These are phyloP conservation scores for Takifugu bimaculatus DNA, from an alignment of 2,113 vertebrate genomes.

Conservation along the genomic window DNA sequence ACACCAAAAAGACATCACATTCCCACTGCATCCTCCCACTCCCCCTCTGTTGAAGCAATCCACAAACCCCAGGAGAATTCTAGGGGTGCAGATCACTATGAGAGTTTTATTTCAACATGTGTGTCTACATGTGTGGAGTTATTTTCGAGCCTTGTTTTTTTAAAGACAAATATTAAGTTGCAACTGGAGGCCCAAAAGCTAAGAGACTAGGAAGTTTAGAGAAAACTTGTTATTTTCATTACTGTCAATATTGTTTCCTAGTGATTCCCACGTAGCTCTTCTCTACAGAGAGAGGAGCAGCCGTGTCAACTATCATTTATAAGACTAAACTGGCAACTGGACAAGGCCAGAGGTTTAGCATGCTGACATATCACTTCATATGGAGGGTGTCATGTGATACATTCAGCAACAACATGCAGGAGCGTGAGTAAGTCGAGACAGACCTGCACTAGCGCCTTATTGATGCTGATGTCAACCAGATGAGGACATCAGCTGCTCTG, in stretches of 20 bases:
- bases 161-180: no score
- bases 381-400: not conserved
- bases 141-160: conserved; percentile 5
- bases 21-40: conserved; percentile 45
- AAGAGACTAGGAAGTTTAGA: no score
- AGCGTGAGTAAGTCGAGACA: not conserved
- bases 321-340: no score
- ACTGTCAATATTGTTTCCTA: no score
- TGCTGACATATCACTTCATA: no score
- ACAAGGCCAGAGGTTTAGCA: no score
- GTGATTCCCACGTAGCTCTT: no score
- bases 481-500: conserved; percentile 4
- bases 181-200: no score
- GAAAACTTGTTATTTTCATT: no score
- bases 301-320: no score
- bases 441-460: not conserved
- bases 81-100: conserved; percentile 7
- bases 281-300: no score
- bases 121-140: not conserved
- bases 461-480: conserved; percentile 17
- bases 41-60: conserved; percentile 8
- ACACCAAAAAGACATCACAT: conserved; percentile 36
- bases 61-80: conserved; percentile 20
- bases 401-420: not conserved
- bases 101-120: conserved; percentile 3